These are phyloP conservation scores for Dromas ardeola DNA, from an alignment of 2,113 vertebrate genomes.

Conservation along the genomic window DNA sequence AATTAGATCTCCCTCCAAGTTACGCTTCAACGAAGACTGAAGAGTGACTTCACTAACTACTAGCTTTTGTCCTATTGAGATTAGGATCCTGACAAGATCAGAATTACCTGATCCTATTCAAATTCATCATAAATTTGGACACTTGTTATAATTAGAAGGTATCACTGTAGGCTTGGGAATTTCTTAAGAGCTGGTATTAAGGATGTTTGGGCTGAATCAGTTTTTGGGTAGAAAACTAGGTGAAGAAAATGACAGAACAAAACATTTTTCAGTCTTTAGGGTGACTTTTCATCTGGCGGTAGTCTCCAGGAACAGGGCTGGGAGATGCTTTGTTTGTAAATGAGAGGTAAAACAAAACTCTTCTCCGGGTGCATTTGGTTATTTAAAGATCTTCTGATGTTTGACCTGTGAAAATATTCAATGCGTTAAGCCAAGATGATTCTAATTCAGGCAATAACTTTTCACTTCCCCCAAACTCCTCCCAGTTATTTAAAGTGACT, in stretches of 20 bases:
- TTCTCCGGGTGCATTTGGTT: not conserved
- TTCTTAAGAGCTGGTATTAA: not conserved
- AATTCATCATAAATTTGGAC: not conserved
- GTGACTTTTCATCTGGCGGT: not conserved
- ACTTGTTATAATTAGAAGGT: not conserved
- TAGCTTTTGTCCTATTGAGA: not conserved
- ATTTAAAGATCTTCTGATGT: not conserved
- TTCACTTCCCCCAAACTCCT: not conserved
- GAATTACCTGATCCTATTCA: not conserved
- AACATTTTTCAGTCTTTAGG: not conserved
- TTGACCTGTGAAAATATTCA: not conserved
- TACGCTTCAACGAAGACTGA: not conserved
- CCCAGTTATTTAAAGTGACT: not conserved
- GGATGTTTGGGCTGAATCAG: not conserved
- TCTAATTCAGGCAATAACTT: constrained; percentile 4
- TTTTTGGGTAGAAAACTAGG: not conserved
- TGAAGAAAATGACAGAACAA: not conserved
- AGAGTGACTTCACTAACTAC: not conserved
- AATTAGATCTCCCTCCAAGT: not conserved
- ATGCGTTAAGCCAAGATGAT: not conserved
- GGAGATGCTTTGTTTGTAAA: not conserved
- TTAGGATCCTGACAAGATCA: not conserved
- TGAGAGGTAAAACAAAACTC: not conserved
- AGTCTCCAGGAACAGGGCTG: not conserved
- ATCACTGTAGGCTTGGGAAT: not conserved